phyloP scores from a whole-genome alignment of 2,113 vertebrate species.

The Odontesthes bonariensis region DNA sequence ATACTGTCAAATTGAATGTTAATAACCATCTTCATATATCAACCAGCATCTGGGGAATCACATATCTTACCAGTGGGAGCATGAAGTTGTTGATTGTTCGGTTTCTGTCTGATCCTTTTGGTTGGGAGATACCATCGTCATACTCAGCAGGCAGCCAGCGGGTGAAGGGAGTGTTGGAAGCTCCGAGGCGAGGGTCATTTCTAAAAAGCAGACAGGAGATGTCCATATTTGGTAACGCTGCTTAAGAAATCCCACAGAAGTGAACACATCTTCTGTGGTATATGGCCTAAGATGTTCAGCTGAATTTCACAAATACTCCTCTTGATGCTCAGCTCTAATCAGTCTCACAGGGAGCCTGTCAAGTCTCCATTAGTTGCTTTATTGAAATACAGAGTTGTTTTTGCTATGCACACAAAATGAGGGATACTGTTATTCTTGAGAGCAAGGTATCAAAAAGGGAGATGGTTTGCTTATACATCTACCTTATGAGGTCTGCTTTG shows the following conservation, averaged over 20 bases:
- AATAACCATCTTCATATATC: background rate
- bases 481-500: no score
- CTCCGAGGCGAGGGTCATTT: conserved; percentile 73
- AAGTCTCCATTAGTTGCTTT: no score
- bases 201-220: conserved; percentile 55
- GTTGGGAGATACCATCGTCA: conserved; percentile 75
- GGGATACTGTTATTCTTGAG: no score
- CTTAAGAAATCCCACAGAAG: conserved; percentile 57
- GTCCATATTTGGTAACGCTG: conserved; percentile 24
- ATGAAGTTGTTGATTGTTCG: conserved; percentile 71
- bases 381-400: no score
- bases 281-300: conserved; percentile 12
- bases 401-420: no score
- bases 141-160: conserved; percentile 79
- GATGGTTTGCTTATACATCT: no score
- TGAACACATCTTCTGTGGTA: conserved; percentile 43
- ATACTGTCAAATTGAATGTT: background rate
- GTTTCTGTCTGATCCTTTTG: conserved; percentile 68
- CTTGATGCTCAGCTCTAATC: background rate
- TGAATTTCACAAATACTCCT: conserved; percentile 38
- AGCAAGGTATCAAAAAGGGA: no score
- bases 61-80: conserved; percentile 79
- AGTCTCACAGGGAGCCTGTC: background rate
- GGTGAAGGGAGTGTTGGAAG: conserved; percentile 78
- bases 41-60: background rate